Percentiles rank a stretch among this genome's conserved stretches.
These are phyloP conservation scores for Morelia viridis DNA, from an alignment of 2,797 vertebrate genomes.

Conservation along the genomic window DNA sequence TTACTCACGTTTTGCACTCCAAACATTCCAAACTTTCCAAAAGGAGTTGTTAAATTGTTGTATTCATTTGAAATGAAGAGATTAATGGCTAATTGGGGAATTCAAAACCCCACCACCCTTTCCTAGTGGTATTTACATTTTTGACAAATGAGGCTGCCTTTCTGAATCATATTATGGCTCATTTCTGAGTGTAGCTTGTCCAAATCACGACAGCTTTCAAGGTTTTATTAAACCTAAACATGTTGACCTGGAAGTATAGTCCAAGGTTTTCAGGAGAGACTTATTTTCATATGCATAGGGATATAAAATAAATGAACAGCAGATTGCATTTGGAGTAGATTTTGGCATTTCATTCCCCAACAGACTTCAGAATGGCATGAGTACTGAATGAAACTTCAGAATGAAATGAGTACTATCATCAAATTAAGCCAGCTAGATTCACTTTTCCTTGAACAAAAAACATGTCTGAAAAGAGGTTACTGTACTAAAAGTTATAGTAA, in stretches of 20 bases:
- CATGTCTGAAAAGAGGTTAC: not conserved
- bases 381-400: not conserved
- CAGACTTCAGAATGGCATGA: not conserved
- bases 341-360: not conserved
- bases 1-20: accelerated
- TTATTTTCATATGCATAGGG: not conserved
- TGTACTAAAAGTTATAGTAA: not conserved
- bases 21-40: not conserved
- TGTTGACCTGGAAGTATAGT: not conserved
- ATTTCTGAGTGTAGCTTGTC: not conserved
- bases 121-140: conserved; percentile 22
- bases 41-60: not conserved
- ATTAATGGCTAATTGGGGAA: not conserved
- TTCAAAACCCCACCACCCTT: conserved; percentile 8
- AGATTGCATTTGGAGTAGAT: not conserved
- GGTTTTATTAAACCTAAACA: not conserved
- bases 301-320: not conserved
- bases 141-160: conserved; percentile 4
- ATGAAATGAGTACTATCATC: not conserved
- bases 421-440: not conserved
- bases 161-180: not conserved
- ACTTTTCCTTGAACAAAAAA: not conserved
- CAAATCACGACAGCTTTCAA: not conserved
- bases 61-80: not conserved
- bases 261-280: not conserved